A percentile compares a stretch with the other conserved stretches of the same genome.
Evolutionary conservation across 2,888 invertebrate genomes (phyloP).

Genomic region (Stenurella melanura): DNA sequence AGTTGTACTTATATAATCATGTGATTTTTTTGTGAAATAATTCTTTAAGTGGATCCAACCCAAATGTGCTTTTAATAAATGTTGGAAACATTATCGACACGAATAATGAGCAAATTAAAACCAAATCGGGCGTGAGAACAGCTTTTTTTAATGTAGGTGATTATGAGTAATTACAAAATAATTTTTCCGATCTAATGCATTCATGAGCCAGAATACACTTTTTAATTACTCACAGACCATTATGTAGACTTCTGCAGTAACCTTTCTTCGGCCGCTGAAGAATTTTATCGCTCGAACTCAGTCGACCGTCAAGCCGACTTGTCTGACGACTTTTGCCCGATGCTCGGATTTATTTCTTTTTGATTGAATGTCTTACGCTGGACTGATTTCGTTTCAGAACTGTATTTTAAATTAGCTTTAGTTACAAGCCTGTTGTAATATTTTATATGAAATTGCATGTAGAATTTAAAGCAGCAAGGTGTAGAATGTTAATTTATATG

Average conservation of each 20-base stretch:
- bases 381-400: constrained; percentile 43
- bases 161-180: constrained; percentile 41
- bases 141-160: constrained; percentile 28
- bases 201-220: constrained; percentile 22
- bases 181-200: constrained; percentile 40
- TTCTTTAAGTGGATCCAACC: neutral
- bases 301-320: constrained; percentile 64
- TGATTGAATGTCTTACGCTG: constrained; percentile 41
- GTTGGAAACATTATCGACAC: neutral
- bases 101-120: constrained; percentile 2
- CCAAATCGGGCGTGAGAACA: constrained; percentile 37
- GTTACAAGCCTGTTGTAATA: constrained; percentile 7
- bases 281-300: constrained; percentile 62
- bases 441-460: constrained; percentile 6
- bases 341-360: constrained; percentile 47
- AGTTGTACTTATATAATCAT: neutral
- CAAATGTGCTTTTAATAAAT: constrained; percentile 15
- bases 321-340: constrained; percentile 61
- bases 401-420: constrained; percentile 7
- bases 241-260: constrained; percentile 38
- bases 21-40: neutral
- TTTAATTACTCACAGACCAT: constrained; percentile 44
- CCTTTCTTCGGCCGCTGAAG: constrained; percentile 51
- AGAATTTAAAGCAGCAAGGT: neutral
- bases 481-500: neutral